phyloP scores from a whole-genome alignment of 1,140 invertebrate species.

The Latrodectus geometricus region DNA sequence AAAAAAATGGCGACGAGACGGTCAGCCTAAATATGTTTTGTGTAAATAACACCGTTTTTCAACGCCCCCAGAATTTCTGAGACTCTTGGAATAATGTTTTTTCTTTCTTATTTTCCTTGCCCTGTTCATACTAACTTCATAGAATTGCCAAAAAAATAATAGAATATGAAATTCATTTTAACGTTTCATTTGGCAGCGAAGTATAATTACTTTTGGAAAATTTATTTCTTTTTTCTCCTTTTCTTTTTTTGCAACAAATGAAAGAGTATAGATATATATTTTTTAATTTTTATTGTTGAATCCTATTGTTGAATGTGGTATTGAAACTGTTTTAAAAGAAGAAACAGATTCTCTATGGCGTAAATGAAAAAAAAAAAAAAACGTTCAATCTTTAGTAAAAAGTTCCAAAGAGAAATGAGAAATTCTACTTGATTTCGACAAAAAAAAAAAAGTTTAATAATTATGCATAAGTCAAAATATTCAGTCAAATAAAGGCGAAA shows the following conservation, averaged over 20 bases:
- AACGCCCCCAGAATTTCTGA: not conserved
- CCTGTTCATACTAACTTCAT: not conserved
- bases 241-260: too few species aligned
- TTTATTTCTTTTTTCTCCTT: not conserved
- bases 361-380: too few species aligned
- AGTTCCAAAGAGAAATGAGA: too few species aligned
- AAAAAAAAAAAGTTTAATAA: too few species aligned
- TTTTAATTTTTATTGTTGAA: conserved; percentile 12
- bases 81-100: not conserved
- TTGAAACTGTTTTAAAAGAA: not conserved
- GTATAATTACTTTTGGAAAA: conserved; percentile 31
- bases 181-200: not conserved
- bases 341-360: too few species aligned
- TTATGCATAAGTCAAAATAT: too few species aligned
- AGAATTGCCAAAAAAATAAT: conserved; percentile 3
- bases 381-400: too few species aligned
- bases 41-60: conserved; percentile 50
- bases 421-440: not conserved
- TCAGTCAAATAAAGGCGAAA: too few species aligned
- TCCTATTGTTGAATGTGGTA: conserved; percentile 1
- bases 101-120: not conserved
- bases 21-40: conserved; percentile 30
- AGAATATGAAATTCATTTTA: conserved; percentile 32
- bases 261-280: not conserved
- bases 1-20: not conserved